phyloP scores from a whole-genome alignment of 2,797 vertebrate species.

The Falco cherrug region DNA sequence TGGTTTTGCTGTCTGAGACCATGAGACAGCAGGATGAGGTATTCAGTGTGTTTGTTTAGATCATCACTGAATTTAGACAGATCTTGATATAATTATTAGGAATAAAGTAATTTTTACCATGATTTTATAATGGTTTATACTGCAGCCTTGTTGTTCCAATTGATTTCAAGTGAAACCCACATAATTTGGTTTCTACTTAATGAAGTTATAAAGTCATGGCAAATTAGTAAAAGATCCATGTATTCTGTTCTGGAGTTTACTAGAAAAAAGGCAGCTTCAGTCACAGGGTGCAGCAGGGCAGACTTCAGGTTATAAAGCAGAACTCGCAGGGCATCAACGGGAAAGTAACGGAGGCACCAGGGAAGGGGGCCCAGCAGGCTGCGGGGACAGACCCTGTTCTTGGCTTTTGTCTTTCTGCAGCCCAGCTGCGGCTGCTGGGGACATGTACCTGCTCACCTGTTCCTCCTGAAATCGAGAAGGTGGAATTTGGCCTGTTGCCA shows the following conservation, averaged over 20 bases:
- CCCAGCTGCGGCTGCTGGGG: background rate
- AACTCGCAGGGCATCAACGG: background rate
- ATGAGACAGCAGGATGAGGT: background rate
- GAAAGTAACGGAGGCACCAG: background rate
- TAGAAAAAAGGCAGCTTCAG: background rate
- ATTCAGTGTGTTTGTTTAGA: background rate
- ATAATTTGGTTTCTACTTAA: background rate
- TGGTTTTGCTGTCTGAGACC: background rate
- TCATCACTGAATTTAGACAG: background rate
- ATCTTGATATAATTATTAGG: background rate
- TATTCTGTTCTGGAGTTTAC: background rate
- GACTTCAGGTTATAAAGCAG: background rate
- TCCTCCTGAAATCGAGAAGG: background rate
- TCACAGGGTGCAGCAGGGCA: background rate
- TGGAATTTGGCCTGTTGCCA: background rate
- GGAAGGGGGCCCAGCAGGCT: rapidly evolving
- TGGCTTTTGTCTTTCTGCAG: background rate
- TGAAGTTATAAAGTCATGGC: background rate
- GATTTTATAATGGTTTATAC: background rate
- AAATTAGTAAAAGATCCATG: background rate
- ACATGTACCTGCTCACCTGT: background rate
- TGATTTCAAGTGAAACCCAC: background rate
- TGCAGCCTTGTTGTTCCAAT: background rate
- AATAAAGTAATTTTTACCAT: background rate
- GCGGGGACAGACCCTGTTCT: background rate